Conservation (phyloP, 2,113 vertebrate species). For the Fulmarus glacialis region DNA sequence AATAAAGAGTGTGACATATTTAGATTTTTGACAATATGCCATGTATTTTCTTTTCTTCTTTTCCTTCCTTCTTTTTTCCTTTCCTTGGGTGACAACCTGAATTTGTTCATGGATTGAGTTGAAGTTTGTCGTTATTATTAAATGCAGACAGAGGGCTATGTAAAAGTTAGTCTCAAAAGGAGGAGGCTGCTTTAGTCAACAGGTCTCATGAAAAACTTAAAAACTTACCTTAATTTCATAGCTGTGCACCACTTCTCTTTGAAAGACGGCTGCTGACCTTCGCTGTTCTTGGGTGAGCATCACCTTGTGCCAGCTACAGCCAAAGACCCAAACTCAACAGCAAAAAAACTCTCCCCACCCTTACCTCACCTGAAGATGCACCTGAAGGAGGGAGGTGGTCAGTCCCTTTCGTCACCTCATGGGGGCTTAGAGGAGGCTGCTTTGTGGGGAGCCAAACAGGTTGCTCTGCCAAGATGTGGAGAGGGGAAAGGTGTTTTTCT, state of each 20-base stretch:
- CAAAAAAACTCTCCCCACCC: neutral
- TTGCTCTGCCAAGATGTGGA: rapidly evolving
- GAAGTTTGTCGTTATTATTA: neutral
- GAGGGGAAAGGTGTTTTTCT: neutral
- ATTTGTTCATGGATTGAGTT: neutral
- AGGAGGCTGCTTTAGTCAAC: neutral
- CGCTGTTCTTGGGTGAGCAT: rapidly evolving
- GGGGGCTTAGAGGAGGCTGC: neutral
- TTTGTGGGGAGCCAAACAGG: neutral
- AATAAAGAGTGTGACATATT: neutral
- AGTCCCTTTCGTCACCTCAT: neutral
- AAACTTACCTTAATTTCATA: neutral
- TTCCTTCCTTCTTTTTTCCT: neutral
- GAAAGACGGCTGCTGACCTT: neutral
- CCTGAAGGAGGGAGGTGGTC: neutral
- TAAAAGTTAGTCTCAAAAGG: neutral
- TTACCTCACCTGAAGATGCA: neutral
- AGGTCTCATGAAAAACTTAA: neutral
- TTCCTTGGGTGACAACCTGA: neutral
- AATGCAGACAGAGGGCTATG: neutral
- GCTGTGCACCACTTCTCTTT: neutral
- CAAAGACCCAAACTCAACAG: neutral
- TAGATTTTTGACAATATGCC: neutral
- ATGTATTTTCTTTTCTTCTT: neutral
- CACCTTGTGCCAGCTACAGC: neutral